Base-by-base conservation (phyloP, 2,888 invertebrate species). In the Iselma pallidipennis region DNA sequence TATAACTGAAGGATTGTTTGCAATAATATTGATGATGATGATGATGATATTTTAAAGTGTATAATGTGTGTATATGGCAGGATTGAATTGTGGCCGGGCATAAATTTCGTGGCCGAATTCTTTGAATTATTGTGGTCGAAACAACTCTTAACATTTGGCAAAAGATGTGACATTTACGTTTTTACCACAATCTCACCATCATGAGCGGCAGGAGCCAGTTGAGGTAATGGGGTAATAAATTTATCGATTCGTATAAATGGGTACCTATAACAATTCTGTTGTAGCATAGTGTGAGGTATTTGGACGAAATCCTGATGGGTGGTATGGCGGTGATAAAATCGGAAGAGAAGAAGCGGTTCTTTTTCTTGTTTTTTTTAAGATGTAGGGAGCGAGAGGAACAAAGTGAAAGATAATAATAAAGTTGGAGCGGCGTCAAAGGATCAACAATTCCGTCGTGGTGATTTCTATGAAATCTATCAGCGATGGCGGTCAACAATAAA, bases 91-190 rank as follows among this genome's bases (percentile, higher is more conserved):
- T 42, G 12, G 33, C 14, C 10, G 14, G 33, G 14, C 61, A 57
- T 61, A 62, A 58, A 62, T 58, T 56, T 56, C 48, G 31, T 16
- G 50, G 31, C 50, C 49, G 57, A 57, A 63, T 63, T 63, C 59
- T 57, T 54, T 23, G 57, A 52, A 60, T 63, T 48, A 29, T 57
- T 63, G 63, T 29, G 63, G 63, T 63, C 63, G 59, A 57, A 63
- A 59, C 59, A 56, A 62, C 57, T 42, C n/a, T 60, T 57, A 51
- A 49, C 45, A 4, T 42, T 26, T 42, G n/a, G 23, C 26, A 45
- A 28, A 53, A 59, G 58, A 55, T 61, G 56, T 48, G 59, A 54
- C 49, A 49, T 42, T 21, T 21, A 33, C 26, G 28, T 48, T 52
- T 53, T 42, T 42, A 42, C 42, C 19, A 42, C 42, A 42, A 19